phyloP scores from a whole-genome alignment of 1,140 invertebrate genomes.

The Zaprionus davidi region DNA sequence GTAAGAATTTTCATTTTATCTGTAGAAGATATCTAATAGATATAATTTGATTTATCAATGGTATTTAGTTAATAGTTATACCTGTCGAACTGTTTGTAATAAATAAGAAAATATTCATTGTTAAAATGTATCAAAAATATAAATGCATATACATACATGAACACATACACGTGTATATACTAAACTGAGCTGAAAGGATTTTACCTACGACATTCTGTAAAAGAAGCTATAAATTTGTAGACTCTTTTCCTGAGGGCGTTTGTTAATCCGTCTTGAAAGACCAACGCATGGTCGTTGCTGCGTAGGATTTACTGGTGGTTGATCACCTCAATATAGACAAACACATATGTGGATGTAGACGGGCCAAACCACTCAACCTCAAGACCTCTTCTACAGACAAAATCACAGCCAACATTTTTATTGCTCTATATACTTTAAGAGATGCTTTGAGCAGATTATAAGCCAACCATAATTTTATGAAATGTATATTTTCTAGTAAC shows the following conservation, averaged over 20 bases:
- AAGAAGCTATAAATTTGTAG: conserved; percentile 50
- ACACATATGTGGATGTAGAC: conserved; percentile 8
- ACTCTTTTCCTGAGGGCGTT: conserved; percentile 31
- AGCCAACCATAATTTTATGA: conserved; percentile 55
- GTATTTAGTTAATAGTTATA: too few relatives aligned
- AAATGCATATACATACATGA: too few relatives aligned
- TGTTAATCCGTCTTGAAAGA: background rate
- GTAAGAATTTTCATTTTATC: background rate
- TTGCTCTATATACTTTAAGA: conserved; percentile 45
- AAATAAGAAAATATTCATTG: too few relatives aligned
- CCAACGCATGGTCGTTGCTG: conserved; percentile 17
- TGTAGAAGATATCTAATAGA: too few relatives aligned
- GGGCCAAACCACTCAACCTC: conserved; percentile 14
- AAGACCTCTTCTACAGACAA: background rate
- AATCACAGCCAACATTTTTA: background rate
- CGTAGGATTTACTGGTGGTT: conserved; percentile 57
- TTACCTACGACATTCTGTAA: background rate
- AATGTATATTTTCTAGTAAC: background rate
- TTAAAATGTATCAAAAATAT: too few relatives aligned
- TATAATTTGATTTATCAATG: too few relatives aligned
- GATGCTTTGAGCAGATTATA: conserved; percentile 61
- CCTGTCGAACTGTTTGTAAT: too few relatives aligned
- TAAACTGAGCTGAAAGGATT: background rate
- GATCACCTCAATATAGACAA: conserved; percentile 28
- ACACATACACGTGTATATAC: too few relatives aligned